Evolutionary conservation across 2,113 vertebrate genomes (phyloP).

Genomic region (rat (Rattus norvegicus)): GRCr8 NC_086028.1:9470001-9470500

Average conservation of each 20-base stretch:
- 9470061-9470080: not conserved
- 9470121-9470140: not conserved
- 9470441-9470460: conserved; percentile 49
- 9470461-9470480: not conserved
- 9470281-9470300: not conserved
- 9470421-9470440: conserved; percentile 52
- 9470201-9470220: not conserved
- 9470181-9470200: not conserved
- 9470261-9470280: not conserved
- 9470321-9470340: conserved; percentile 32
- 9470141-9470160: not conserved
- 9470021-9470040: not conserved
- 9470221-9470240: not conserved
- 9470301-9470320: not conserved
- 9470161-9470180: not conserved
- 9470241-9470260: not conserved
- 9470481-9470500: conserved; percentile 10
- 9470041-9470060: conserved; percentile 35
- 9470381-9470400: conserved; percentile 54
- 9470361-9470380: conserved; percentile 41
- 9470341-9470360: conserved; percentile 33
- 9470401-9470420: conserved; percentile 43
- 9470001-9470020: not conserved
- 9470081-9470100: not conserved
- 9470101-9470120: not conserved